Evolutionary conservation across 2,888 invertebrate species (phyloP).

Genomic region (Antheraea assamensis): DNA sequence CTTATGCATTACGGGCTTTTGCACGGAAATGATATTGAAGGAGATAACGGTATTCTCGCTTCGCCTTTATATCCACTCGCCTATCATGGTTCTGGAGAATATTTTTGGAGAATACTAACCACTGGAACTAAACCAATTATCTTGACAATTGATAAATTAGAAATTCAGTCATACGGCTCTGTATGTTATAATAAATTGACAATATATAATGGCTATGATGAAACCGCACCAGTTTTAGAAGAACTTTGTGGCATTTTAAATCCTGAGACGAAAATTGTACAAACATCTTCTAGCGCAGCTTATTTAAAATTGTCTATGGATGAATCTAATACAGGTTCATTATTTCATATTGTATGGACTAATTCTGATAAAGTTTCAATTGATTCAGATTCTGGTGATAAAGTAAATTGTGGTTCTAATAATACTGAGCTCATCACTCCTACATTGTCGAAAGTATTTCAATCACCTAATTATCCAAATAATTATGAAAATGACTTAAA

Average conservation of each 20-base stretch:
- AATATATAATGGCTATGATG: conserved; percentile 90
- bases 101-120: conserved; percentile 88
- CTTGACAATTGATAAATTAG: conserved; percentile 49
- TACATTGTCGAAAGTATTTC: conserved; percentile 57
- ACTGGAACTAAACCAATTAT: conserved; percentile 44
- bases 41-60: conserved; percentile 85
- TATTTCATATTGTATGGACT: conserved; percentile 61
- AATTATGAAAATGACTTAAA: conserved; percentile 84
- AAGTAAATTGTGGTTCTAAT: conserved; percentile 65
- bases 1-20: conserved; percentile 86
- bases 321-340: conserved; percentile 67
- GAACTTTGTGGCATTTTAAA: conserved; percentile 78
- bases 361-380: conserved; percentile 37
- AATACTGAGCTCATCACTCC: conserved; percentile 48
- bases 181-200: conserved; percentile 58
- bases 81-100: conserved; percentile 68
- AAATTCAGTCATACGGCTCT: conserved; percentile 56
- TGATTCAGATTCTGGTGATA: conserved; percentile 26
- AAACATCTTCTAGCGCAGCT: conserved; percentile 84
- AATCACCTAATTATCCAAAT: conserved; percentile 89
- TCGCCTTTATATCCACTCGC: conserved; percentile 89
- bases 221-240: conserved; percentile 81
- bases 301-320: conserved; percentile 80
- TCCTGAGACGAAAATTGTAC: conserved; percentile 43
- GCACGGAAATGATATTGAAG: conserved; percentile 86